phyloP scores from a whole-genome alignment of 2,797 vertebrate genomes.

The Kryptolebias ocellatus region DNA sequence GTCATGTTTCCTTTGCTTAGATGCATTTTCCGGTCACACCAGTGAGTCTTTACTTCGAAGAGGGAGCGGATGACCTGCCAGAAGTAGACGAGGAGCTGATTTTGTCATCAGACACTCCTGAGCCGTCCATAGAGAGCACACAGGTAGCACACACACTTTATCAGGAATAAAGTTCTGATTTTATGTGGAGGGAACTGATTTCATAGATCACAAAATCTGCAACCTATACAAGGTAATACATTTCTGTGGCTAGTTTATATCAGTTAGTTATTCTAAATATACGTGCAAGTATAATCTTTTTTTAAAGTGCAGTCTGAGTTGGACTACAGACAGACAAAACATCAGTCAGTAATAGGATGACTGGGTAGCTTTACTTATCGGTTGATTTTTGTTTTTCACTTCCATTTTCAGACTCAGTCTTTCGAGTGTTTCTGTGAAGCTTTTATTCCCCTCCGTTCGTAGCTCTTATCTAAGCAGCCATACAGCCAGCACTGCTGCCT shows the following conservation, averaged over 20 bases:
- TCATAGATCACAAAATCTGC: too few species aligned
- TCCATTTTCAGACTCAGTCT: slow-evolving; percentile 17
- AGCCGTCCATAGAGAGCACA: neutral
- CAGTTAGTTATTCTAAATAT: too few species aligned
- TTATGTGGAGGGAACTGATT: neutral
- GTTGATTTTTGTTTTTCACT: neutral
- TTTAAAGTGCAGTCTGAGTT: too few species aligned
- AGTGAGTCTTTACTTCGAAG: slow-evolving; percentile 75
- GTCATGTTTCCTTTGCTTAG: slow-evolving; percentile 41
- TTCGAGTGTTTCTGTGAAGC: slow-evolving; percentile 37
- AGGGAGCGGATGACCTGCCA: slow-evolving; percentile 60
- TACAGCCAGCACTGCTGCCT: slow-evolving; percentile 35
- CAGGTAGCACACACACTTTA: slow-evolving; percentile 35
- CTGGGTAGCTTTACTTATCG: neutral
- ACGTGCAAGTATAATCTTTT: too few species aligned
- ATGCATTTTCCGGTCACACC: slow-evolving; percentile 60
- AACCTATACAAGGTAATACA: too few species aligned
- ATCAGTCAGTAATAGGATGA: too few species aligned
- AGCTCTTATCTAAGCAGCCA: slow-evolving; percentile 58
- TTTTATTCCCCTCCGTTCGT: slow-evolving; percentile 29
- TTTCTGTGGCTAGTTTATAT: too few species aligned
- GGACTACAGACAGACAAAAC: neutral
- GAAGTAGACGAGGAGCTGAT: slow-evolving; percentile 43
- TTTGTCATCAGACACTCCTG: slow-evolving; percentile 3
- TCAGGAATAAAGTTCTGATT: neutral